Evolutionary conservation across 2,888 invertebrate genomes (phyloP), one percentile per base, ranked within the genome.

Genomic region (Philaethria dido): DNA sequence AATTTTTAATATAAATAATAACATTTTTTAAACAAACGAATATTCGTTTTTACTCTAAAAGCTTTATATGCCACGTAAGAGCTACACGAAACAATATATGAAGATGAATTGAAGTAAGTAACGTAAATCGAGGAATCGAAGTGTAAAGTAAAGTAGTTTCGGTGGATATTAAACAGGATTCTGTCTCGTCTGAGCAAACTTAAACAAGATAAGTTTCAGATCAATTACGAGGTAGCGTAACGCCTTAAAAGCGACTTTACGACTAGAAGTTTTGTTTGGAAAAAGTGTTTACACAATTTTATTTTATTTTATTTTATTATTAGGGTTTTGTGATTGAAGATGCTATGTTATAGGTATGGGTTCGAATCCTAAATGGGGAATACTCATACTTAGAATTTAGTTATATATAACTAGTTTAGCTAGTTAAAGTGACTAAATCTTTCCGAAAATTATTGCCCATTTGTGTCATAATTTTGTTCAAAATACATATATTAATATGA

Each of bases 201-300:
- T 55, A 55, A 55, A 55, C 63, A 63, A 63, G 55, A 45, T 45
- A 63, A 55, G 55, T 63, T 63, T 54, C 11, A 63, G 33, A 22
- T 22, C 63, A 55, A 52, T 62, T 52, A 45, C 45, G 33, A n/a
- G 20, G 20, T 33, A n/a, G 45, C 20, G 33, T 33, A 13, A 36
- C 22, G n/a, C n/a, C 22, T 42, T 57, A 45, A 22, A 22, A 63
- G 11, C 54, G n/a, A n/a, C n/a, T n/a, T 55, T 55, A 36, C 47
- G n/a, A n/a, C 22, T 22, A 25, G 13, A 42, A 57, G 22, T 42
- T 57, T 22, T 9, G 16, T 11, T 11, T 11, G 25, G 18, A 55
- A 16, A 57, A 57, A 57, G 13, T 20, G 13, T 3, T 22, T 47
- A 20, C 1, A 22, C 22, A 11, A 18, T 5, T 22, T 3, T 22